Conservation (phyloP, 2,888 invertebrate genomes). For the Machimus rusticus region DNA sequence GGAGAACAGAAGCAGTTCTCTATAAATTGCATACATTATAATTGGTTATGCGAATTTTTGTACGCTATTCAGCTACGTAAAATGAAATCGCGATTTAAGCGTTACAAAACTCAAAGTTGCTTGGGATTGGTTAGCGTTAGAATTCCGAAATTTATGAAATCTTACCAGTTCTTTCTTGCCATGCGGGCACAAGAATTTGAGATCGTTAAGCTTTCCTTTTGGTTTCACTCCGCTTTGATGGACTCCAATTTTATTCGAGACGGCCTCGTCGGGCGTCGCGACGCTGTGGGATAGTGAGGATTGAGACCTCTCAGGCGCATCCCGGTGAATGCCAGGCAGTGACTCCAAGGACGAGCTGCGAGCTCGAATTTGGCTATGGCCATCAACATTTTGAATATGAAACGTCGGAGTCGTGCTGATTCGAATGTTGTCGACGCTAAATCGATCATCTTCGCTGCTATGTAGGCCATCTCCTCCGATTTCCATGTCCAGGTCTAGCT, state of each 20-base stretch:
- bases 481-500: constrained; percentile 72
- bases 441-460: constrained; percentile 54
- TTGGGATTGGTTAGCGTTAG: too few species aligned
- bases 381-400: constrained; percentile 21
- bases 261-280: constrained; percentile 54
- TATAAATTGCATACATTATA: too few species aligned
- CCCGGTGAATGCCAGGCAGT: constrained; percentile 32
- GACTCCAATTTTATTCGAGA: constrained; percentile 57
- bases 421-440: constrained; percentile 55
- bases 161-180: constrained; percentile 29
- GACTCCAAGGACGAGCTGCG: constrained; percentile 44
- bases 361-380: neutral
- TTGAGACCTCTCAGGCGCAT: constrained; percentile 57
- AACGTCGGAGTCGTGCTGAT: constrained; percentile 39
- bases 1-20: too few species aligned
- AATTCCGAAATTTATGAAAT: neutral
- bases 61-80: too few species aligned
- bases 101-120: neutral
- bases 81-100: too few species aligned
- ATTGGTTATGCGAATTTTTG: too few species aligned
- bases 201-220: neutral
- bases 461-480: constrained; percentile 51
- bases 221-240: constrained; percentile 51
- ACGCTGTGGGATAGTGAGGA: constrained; percentile 57
- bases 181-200: constrained; percentile 29